Evolutionary conservation across 2,797 vertebrate genomes (phyloP).

Genomic region (Hippoglossus hippoglossus): DNA sequence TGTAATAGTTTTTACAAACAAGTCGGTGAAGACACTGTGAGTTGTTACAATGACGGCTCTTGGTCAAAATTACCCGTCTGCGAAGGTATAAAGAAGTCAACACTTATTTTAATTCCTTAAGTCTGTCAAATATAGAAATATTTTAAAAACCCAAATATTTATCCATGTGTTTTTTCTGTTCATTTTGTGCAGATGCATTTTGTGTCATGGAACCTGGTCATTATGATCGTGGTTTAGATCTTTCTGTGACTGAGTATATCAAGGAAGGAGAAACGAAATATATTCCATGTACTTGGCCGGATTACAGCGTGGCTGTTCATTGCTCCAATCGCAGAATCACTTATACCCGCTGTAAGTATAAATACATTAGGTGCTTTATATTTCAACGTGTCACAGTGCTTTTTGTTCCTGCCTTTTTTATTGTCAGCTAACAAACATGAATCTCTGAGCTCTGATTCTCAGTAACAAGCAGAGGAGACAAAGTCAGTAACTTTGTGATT

Average conservation of each 20-base stretch:
- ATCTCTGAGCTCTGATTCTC: not conserved
- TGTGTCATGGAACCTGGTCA: not conserved
- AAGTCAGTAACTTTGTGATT: too few relatives aligned
- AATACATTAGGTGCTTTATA: not conserved
- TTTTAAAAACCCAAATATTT: not conserved
- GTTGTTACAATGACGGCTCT: not conserved
- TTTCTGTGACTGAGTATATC: accelerated
- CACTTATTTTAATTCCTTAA: not conserved
- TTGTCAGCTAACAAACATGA: too few relatives aligned
- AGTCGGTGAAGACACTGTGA: not conserved
- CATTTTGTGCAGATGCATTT: not conserved
- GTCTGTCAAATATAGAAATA: not conserved
- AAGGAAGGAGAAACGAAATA: accelerated
- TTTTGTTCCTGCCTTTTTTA: not conserved
- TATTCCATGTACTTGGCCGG: accelerated
- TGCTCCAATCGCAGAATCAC: accelerated
- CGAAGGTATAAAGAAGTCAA: constrained; percentile 25
- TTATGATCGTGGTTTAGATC: accelerated
- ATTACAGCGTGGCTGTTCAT: accelerated
- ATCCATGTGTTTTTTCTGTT: not conserved
- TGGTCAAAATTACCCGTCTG: constrained; percentile 46
- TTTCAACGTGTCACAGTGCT: not conserved
- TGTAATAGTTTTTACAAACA: not conserved
- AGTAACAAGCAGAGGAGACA: not conserved
- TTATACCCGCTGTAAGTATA: accelerated